Conservation (phyloP, 1,140 invertebrate species). For the Habropoda laboriosa region DNA sequence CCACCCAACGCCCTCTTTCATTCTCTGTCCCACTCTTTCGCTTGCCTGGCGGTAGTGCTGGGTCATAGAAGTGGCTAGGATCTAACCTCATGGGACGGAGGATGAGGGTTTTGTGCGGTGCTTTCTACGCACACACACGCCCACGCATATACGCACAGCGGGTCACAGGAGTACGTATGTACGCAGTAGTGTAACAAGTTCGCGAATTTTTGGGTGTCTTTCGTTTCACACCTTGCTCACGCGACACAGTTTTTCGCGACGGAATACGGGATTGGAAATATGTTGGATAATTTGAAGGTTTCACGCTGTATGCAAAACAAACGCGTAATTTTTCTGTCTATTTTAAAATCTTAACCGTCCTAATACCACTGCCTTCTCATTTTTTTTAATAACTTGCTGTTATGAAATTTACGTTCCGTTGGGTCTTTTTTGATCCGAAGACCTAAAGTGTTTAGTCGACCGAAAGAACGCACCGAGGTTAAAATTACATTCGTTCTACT, state of each 20-base stretch:
- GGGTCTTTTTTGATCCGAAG: too few species aligned
- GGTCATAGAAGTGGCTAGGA: constrained; percentile 69
- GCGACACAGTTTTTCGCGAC: too few species aligned
- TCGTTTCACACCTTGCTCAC: neutral
- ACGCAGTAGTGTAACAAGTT: constrained; percentile 45
- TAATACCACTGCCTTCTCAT: too few species aligned
- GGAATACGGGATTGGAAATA: neutral
- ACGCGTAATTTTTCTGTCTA: too few species aligned
- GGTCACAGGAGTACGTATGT: neutral
- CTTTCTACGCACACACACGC: constrained; percentile 35
- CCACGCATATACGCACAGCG: constrained; percentile 25
- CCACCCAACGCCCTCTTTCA: constrained; percentile 10
- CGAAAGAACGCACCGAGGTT: too few species aligned
- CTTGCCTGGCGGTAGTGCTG: constrained; percentile 48
- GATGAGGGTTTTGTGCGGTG: constrained; percentile 59
- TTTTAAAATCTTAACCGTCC: too few species aligned
- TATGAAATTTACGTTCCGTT: too few species aligned
- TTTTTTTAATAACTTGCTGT: too few species aligned
- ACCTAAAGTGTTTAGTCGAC: too few species aligned
- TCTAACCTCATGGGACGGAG: constrained; percentile 67
- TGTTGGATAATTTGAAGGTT: neutral
- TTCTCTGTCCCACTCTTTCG: too few species aligned
- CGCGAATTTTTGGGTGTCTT: constrained; percentile 35
- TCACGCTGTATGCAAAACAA: too few species aligned
- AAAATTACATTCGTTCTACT: too few species aligned